Conservation (phyloP, 1,140 invertebrate genomes). For the Zeugodacus cucurbitae region DNA sequence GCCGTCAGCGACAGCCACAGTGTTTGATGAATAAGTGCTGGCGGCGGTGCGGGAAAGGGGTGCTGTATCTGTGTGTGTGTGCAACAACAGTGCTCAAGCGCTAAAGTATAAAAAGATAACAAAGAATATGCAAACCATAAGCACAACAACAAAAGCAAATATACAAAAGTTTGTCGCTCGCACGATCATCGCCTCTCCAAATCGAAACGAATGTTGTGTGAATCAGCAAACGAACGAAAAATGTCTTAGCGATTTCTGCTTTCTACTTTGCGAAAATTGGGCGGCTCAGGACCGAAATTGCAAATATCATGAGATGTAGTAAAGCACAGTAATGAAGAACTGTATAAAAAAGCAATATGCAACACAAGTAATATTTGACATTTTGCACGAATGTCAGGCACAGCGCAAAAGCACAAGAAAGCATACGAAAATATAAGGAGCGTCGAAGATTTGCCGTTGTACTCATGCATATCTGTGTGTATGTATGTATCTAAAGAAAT, state of each 20-base stretch:
- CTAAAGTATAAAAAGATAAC: not conserved
- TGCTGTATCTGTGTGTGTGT: not conserved
- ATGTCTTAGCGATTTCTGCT: not conserved
- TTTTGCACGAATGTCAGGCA: not conserved
- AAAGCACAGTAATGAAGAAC: not conserved
- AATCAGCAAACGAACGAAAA: not conserved
- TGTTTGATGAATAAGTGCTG: not conserved
- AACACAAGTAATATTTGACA: not conserved
- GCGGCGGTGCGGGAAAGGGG: not conserved
- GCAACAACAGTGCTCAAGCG: not conserved
- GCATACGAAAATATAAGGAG: not conserved
- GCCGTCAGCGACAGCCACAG: not conserved
- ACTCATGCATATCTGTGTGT: not conserved
- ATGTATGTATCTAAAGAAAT: not conserved
- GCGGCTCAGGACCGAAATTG: not conserved
- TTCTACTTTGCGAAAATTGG: not conserved
- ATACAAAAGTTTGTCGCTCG: slow-evolving; percentile 32
- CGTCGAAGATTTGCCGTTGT: not conserved
- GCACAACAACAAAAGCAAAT: not conserved
- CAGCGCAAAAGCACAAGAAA: not conserved
- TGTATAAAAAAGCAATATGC: not conserved
- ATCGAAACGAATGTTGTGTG: not conserved
- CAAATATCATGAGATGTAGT: not conserved
- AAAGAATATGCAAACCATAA: not conserved
- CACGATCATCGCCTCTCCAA: not conserved